These are phyloP conservation scores for Epinephelus awoara DNA, from an alignment of 2,797 vertebrate genomes.

Conservation along the genomic window DNA sequence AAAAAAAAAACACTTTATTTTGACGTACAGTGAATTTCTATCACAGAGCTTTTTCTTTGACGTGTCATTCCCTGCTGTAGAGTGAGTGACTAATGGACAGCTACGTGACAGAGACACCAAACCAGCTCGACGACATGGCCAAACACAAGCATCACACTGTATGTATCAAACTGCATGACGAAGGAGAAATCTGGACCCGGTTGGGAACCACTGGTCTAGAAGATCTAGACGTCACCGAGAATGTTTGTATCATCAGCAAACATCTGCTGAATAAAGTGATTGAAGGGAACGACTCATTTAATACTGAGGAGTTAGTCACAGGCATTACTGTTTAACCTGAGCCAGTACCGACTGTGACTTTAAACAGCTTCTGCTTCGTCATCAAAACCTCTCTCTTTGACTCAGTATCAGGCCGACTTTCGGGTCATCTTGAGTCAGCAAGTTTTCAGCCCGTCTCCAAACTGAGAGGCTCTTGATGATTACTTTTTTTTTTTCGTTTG, in stretches of 20 bases:
- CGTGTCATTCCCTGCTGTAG: too few relatives aligned
- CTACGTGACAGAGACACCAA: too few relatives aligned
- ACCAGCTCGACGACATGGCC: too few relatives aligned
- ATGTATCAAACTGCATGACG: too few relatives aligned
- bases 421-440: conserved; percentile 68
- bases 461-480: conserved; percentile 71
- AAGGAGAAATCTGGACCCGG: too few relatives aligned
- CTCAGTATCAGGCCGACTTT: conserved; percentile 28
- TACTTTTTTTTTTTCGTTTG: conserved; percentile 30
- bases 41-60: too few relatives aligned
- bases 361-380: conserved; percentile 49
- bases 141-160: too few relatives aligned
- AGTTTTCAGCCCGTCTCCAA: conserved; percentile 43
- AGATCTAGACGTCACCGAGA: background rate
- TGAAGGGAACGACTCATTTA: background rate
- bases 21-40: too few relatives aligned
- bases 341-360: conserved; percentile 3
- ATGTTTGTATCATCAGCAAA: conserved; percentile 2
- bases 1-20: too few relatives aligned
- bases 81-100: too few relatives aligned
- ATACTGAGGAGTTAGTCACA: conserved; percentile 3
- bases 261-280: background rate
- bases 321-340: conserved; percentile 14
- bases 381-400: conserved; percentile 47
- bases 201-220: background rate